Percentiles rank a stretch among this genome's conserved stretches.
These are phyloP conservation scores for Limnephilus lunatus DNA, from an alignment of 2,888 invertebrate species.

Conservation along the genomic window DNA sequence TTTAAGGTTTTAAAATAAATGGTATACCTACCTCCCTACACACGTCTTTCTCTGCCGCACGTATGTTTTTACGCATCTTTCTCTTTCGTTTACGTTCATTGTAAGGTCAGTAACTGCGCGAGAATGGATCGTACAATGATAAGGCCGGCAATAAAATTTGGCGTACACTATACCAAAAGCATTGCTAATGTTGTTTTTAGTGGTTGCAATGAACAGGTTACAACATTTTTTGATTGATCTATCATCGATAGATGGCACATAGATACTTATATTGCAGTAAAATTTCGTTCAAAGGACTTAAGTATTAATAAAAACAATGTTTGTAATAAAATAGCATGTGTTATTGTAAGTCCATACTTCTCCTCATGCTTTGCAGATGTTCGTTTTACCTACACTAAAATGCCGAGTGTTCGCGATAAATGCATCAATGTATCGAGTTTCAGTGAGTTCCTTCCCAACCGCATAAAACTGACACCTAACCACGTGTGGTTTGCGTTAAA, in stretches of 20 bases:
- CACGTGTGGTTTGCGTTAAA: slow-evolving; percentile 8
- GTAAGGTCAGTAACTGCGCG: no score
- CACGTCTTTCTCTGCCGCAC: no score
- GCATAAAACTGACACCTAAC: not conserved
- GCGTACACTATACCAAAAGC: no score
- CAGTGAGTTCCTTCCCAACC: slow-evolving; percentile 14
- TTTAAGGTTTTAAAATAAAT: no score
- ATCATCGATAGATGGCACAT: not conserved
- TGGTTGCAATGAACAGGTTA: not conserved
- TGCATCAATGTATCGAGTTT: slow-evolving; percentile 26
- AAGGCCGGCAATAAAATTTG: no score
- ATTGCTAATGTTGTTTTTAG: no score
- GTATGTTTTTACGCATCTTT: no score
- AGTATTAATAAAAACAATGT: not conserved
- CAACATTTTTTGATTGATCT: not conserved
- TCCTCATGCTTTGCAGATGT: slow-evolving; percentile 11
- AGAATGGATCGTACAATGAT: no score
- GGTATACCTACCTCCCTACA: no score
- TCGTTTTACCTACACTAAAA: not conserved
- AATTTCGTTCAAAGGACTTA: not conserved
- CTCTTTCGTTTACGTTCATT: no score
- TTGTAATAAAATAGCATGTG: not conserved
- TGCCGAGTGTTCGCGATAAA: not conserved
- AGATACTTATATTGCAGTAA: not conserved
- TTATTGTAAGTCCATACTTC: not conserved